Evolutionary conservation across 1,140 invertebrate genomes (phyloP).

Genomic region (Stegodyphus dumicola): DNA sequence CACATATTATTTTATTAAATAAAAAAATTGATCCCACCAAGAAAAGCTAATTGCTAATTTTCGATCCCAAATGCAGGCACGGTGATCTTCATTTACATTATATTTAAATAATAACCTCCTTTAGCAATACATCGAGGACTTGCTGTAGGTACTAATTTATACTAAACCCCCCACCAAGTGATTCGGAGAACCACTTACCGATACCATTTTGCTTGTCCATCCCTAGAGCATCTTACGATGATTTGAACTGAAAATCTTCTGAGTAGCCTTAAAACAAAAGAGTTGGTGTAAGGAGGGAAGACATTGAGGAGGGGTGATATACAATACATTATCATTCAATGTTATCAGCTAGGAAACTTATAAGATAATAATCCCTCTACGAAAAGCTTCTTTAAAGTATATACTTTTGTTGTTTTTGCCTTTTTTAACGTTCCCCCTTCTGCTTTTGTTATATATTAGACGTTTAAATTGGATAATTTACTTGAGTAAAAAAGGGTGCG

Average conservation of each 20-base stretch:
- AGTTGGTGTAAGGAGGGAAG: neutral
- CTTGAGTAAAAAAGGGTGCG: conserved; percentile 11
- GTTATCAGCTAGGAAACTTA: neutral
- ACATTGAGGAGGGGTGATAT: neutral
- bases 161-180: neutral
- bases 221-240: neutral
- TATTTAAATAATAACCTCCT: too few species aligned
- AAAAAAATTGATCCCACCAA: too few species aligned
- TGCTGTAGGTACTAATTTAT: too few species aligned
- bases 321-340: neutral
- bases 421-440: neutral
- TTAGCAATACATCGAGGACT: too few species aligned
- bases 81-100: too few species aligned
- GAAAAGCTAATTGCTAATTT: too few species aligned
- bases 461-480: conserved; percentile 39
- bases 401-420: neutral
- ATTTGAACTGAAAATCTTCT: neutral
- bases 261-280: neutral
- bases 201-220: neutral
- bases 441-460: conserved; percentile 29
- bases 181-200: neutral
- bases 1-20: too few species aligned
- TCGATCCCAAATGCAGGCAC: too few species aligned
- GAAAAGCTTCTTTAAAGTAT: neutral
- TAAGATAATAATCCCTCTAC: conserved; percentile 35